Evolutionary conservation across 2,113 vertebrate species (phyloP), one percentile per base, ranked within the genome.

Genomic region (Petaurus breviceps): DNA sequence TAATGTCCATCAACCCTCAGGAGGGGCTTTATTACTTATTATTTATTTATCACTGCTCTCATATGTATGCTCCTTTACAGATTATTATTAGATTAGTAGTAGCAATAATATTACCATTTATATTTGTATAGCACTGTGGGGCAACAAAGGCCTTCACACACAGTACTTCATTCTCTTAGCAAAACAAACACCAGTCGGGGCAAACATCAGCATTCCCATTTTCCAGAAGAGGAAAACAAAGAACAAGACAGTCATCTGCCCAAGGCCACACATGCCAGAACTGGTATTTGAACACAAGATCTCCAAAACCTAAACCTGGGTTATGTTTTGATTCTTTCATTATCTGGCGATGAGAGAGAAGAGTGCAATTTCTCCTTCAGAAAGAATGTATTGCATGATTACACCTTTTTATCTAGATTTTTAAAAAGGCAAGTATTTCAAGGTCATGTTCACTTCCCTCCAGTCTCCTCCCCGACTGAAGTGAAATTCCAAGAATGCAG

Each of bases 401-500:
- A 95, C 96, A 97, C 96, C 97, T 98, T 98, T 97, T 93, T 97
- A 97, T 97, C 98, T 91, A 24, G 43, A 94, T 96, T 91, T 92
- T 95, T 95, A 91, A 89, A 97, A 97, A 98, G 91, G 92, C 93
- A 95, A 97, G 96, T 93, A 96, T 94, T 97, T 96, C 98, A 98
- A 98, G 98, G 98, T 98, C 98, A 96, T 52, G 96, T 96, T 98
- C 98, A 51, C 93, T 96, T 98, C 98, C 98, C 98, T 98, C 97
- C 97, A 95, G 89, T 96, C 98, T 98, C 98, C 98, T 98, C 95
- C 98, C 97, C 12, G 22, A 96, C 97, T 96, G 84, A 96, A 92
- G 24, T 95, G 96, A 97, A 98, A 98, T 98, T 97, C 98, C 97
- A 99, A 98, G 99, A 99, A 99, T 98, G 98, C 98, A 98, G 98